Evolutionary conservation across 2,888 invertebrate species (phyloP).

Genomic region (Phortica magna): DNA sequence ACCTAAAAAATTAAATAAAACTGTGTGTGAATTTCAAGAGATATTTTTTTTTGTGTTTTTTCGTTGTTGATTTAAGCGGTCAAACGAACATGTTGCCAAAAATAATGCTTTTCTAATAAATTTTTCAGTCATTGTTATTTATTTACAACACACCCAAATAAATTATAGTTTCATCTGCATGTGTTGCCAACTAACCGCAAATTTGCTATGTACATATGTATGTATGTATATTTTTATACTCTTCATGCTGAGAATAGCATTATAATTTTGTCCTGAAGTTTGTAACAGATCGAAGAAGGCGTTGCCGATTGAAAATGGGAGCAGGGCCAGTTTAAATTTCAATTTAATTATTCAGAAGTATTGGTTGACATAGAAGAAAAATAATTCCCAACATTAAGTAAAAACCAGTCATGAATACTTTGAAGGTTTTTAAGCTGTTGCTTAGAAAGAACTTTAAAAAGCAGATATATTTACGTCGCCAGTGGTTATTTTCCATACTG

Average conservation of each 20-base stretch:
- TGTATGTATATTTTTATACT: background rate
- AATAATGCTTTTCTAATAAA: constrained; percentile 23
- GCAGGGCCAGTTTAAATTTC: too few relatives aligned
- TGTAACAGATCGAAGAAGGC: too few relatives aligned
- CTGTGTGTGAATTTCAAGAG: constrained; percentile 1
- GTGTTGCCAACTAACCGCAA: constrained; percentile 17
- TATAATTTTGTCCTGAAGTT: too few relatives aligned
- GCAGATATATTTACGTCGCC: constrained; percentile 32
- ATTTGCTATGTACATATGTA: background rate
- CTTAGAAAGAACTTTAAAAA: constrained; percentile 39
- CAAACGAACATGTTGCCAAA: constrained; percentile 19
- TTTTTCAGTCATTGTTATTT: constrained; percentile 2
- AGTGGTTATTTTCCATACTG: constrained; percentile 33
- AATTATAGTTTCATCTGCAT: constrained; percentile 4
- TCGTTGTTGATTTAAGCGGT: background rate
- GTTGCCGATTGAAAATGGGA: too few relatives aligned
- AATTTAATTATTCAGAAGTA: background rate
- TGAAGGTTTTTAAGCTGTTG: constrained; percentile 34
- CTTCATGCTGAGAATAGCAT: too few relatives aligned
- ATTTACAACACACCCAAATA: background rate
- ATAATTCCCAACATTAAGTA: background rate
- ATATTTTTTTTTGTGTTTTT: background rate
- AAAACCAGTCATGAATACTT: background rate
- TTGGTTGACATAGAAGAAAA: background rate
- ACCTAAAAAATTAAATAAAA: constrained; percentile 31